These are phyloP conservation scores for Dendroctonus valens DNA, from an alignment of 1,140 invertebrate genomes.

Conservation along the genomic window DNA sequence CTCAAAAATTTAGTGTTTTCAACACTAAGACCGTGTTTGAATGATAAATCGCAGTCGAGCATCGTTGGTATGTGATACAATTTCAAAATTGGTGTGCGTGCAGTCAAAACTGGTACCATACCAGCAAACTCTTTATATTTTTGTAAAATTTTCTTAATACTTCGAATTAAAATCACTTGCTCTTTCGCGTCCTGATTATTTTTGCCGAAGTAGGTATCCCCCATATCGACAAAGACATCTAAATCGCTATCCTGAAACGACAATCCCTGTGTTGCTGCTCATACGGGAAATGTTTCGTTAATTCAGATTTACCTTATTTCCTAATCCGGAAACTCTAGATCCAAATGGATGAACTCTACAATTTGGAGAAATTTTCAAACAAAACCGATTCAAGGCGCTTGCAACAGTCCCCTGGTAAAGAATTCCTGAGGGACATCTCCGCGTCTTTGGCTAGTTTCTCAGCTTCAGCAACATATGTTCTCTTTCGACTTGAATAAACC, in stretches of 20 bases:
- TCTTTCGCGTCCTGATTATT: slow-evolving; percentile 40
- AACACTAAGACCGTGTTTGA: slow-evolving; percentile 56
- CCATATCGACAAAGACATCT: slow-evolving; percentile 55
- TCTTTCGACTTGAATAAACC: slow-evolving; percentile 29
- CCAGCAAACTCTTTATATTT: slow-evolving; percentile 40
- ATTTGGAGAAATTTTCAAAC: slow-evolving; percentile 20
- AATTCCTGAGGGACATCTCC: slow-evolving; percentile 27
- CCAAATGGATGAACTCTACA: slow-evolving; percentile 53
- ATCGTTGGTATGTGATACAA: slow-evolving; percentile 50
- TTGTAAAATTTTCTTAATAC: slow-evolving; percentile 34
- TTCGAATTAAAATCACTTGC: slow-evolving; percentile 42
- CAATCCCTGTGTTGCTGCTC: not conserved
- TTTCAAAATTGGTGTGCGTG: slow-evolving; percentile 59
- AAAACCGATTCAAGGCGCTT: slow-evolving; percentile 36
- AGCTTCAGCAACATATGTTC: slow-evolving; percentile 26
- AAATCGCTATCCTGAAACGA: slow-evolving; percentile 51
- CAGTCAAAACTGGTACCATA: slow-evolving; percentile 48
- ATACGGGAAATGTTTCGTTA: not conserved
- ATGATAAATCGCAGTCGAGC: slow-evolving; percentile 59
- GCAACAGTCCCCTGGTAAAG: slow-evolving; percentile 37
- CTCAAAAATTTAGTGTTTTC: slow-evolving; percentile 56
- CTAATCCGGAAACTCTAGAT: slow-evolving; percentile 52
- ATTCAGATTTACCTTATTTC: slow-evolving; percentile 37
- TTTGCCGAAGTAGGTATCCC: slow-evolving; percentile 45
- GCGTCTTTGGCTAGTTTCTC: slow-evolving; percentile 32